phyloP scores from a whole-genome alignment of 2,797 vertebrate species.

The Champsocephalus esox region DNA sequence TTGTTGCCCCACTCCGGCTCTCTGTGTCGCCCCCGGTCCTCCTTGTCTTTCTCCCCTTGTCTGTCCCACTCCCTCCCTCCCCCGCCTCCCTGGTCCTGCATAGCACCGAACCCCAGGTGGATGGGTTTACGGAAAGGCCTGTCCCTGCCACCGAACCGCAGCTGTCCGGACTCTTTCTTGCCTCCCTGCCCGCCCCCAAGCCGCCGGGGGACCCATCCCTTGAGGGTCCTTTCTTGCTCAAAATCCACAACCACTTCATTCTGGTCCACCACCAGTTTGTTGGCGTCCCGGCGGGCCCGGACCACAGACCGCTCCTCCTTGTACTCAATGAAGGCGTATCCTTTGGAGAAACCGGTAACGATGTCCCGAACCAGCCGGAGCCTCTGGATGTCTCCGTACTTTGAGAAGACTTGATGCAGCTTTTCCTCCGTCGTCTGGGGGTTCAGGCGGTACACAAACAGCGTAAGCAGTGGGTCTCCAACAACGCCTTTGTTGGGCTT shows the following conservation, averaged over 20 bases:
- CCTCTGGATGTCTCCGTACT: constrained; percentile 91
- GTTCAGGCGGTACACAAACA: constrained; percentile 92
- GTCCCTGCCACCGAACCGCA: constrained; percentile 96
- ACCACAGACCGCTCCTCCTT: constrained; percentile 91
- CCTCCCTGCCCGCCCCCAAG: constrained; percentile 95
- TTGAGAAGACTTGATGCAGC: constrained; percentile 90
- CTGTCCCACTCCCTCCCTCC: constrained; percentile 78
- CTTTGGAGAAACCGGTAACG: constrained; percentile 94
- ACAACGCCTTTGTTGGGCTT: constrained; percentile 91
- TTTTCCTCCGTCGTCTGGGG: constrained; percentile 93
- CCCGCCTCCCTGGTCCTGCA: constrained; percentile 63
- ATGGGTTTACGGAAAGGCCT: constrained; percentile 96
- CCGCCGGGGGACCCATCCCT: constrained; percentile 94
- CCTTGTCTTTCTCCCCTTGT: constrained; percentile 57
- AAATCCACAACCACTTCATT: constrained; percentile 95
- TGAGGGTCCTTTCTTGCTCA: constrained; percentile 92
- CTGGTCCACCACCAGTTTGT: constrained; percentile 93
- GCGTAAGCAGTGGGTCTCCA: constrained; percentile 92
- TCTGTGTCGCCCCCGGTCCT: constrained; percentile 77
- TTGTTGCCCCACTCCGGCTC: constrained; percentile 78
- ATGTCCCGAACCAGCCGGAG: constrained; percentile 92
- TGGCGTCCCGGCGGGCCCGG: constrained; percentile 92
- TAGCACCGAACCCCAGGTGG: constrained; percentile 82
- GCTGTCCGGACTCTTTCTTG: constrained; percentile 96
- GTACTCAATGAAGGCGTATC: constrained; percentile 94